These are phyloP conservation scores for Macrobrachium nipponense DNA, from an alignment of 1,140 invertebrate species.

Conservation along the genomic window DNA sequence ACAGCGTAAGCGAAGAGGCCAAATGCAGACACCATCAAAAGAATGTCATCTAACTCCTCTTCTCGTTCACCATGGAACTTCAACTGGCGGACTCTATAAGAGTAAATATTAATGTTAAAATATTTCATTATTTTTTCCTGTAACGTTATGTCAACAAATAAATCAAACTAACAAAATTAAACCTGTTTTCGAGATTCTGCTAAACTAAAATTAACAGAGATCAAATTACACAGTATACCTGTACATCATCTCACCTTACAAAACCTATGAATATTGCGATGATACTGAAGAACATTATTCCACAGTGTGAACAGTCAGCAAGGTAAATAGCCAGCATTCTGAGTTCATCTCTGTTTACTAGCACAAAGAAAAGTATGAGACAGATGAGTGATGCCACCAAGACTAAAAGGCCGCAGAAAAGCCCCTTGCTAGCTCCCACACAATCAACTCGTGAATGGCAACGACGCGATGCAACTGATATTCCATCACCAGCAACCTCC, in stretches of 20 bases:
- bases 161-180: background rate
- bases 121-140: background rate
- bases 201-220: too few species aligned
- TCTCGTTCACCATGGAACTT: constrained; percentile 88
- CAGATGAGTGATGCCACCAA: constrained; percentile 92
- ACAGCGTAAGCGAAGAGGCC: constrained; percentile 92
- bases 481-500: constrained; percentile 69
- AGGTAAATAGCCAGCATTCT: constrained; percentile 83
- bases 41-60: constrained; percentile 88
- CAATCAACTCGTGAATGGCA: constrained; percentile 85
- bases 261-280: constrained; percentile 91
- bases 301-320: constrained; percentile 89
- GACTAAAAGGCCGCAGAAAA: constrained; percentile 92
- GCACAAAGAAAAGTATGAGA: constrained; percentile 92
- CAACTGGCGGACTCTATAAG: constrained; percentile 82
- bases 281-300: constrained; percentile 86
- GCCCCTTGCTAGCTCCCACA: constrained; percentile 86
- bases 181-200: background rate
- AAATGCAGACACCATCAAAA: constrained; percentile 87
- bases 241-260: constrained; percentile 74
- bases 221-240: too few species aligned
- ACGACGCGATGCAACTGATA: constrained; percentile 64
- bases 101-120: constrained; percentile 41
- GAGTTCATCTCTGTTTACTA: constrained; percentile 80
- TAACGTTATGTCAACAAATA: background rate